Evolutionary conservation across 2,113 vertebrate species (phyloP).

Genomic region (Psittacula cyanocephala): DNA sequence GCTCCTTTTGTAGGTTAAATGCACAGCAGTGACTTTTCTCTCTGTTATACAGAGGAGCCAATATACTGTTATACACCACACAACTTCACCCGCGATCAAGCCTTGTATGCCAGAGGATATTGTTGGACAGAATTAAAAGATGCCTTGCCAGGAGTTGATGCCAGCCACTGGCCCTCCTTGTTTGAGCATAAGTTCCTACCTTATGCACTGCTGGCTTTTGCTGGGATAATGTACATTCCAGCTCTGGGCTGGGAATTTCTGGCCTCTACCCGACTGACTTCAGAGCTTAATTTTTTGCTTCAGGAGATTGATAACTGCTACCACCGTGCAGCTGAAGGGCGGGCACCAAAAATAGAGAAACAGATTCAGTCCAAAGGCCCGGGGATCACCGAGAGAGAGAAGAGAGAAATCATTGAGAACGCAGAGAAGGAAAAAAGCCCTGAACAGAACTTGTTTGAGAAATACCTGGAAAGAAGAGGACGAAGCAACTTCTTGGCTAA

Average conservation of each 20-base stretch:
- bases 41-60: slow-evolving; percentile 92
- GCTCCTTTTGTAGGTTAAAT: slow-evolving; percentile 76
- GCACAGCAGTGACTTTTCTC: slow-evolving; percentile 79
- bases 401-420: slow-evolving; percentile 97
- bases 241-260: slow-evolving; percentile 97
- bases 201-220: slow-evolving; percentile 95
- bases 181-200: slow-evolving; percentile 99
- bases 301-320: slow-evolving; percentile 99
- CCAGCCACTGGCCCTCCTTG: slow-evolving; percentile 89
- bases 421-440: slow-evolving; percentile 99
- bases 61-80: slow-evolving; percentile 99
- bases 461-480: slow-evolving; percentile 94
- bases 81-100: slow-evolving; percentile 99
- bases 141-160: slow-evolving; percentile 88
- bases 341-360: slow-evolving; percentile 98
- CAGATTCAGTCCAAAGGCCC: slow-evolving; percentile 99
- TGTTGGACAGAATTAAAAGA: slow-evolving; percentile 99
- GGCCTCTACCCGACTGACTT: slow-evolving; percentile 96
- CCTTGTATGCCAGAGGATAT: slow-evolving; percentile 97
- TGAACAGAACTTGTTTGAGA: slow-evolving; percentile 98
- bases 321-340: slow-evolving; percentile 95
- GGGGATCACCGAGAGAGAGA: slow-evolving; percentile 91
- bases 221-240: slow-evolving; percentile 98
- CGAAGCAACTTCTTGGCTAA: slow-evolving; percentile 98
- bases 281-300: slow-evolving; percentile 98